Percentiles rank a stretch among this genome's conserved stretches.
Conservation (phyloP, 2,888 invertebrate genomes). For the Chelonus formosanus region DNA sequence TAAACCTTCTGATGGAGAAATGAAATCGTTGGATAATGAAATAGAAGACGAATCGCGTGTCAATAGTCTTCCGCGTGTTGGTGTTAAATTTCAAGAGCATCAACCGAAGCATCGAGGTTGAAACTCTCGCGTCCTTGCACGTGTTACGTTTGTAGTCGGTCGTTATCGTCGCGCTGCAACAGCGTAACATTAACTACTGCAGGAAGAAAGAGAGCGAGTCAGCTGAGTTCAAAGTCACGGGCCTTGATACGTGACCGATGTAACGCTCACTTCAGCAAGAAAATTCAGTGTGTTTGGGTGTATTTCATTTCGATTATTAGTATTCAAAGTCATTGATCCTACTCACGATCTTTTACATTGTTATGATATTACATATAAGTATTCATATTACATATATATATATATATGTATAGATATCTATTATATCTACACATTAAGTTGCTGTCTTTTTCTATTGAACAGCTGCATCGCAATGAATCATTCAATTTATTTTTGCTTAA, state of each 20-base stretch:
- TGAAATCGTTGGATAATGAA: constrained; percentile 15
- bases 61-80: constrained; percentile 34
- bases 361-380: background rate
- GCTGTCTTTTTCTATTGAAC: constrained; percentile 1
- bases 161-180: constrained; percentile 32
- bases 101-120: constrained; percentile 21
- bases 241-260: constrained; percentile 40
- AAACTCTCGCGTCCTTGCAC: constrained; percentile 39
- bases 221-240: constrained; percentile 51
- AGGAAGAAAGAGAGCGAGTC: constrained; percentile 27
- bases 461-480: constrained; percentile 17
- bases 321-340: constrained; percentile 13
- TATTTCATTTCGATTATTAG: constrained; percentile 5
- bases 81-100: constrained; percentile 36
- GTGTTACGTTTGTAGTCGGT: constrained; percentile 37
- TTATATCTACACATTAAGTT: background rate
- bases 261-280: constrained; percentile 24
- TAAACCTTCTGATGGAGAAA: constrained; percentile 14
- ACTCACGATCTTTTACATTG: background rate
- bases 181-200: constrained; percentile 25
- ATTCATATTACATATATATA: background rate
- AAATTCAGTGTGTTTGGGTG: background rate
- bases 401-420: background rate
- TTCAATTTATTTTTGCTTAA: constrained; percentile 13
- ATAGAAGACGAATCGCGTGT: constrained; percentile 26